These are phyloP conservation scores for Dinoponera quadriceps DNA, from an alignment of 1,140 invertebrate genomes.

Conservation along the genomic window DNA sequence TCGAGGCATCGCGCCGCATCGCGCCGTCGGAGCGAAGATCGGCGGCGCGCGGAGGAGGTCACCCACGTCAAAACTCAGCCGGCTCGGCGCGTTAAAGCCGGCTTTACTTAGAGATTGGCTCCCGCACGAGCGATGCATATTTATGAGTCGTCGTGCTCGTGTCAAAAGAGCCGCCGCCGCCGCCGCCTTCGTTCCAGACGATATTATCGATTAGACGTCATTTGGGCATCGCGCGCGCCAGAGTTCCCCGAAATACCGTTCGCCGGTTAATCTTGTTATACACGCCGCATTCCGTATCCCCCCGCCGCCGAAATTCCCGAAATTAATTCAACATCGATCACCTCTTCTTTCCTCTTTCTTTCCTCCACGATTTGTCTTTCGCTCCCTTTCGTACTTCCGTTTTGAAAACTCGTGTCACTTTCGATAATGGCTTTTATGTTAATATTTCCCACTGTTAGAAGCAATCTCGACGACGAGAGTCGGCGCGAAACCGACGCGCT, in stretches of 20 bases:
- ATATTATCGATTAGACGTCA: slow-evolving; percentile 76
- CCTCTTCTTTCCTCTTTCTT: background rate
- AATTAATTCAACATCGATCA: slow-evolving; percentile 18
- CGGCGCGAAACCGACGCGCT: too few species aligned
- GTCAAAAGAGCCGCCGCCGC: slow-evolving; percentile 57
- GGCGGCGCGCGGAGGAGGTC: slow-evolving; percentile 28
- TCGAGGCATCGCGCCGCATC: slow-evolving; percentile 3
- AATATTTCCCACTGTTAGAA: too few species aligned
- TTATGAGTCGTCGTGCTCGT: slow-evolving; percentile 73
- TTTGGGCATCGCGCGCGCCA: slow-evolving; percentile 46
- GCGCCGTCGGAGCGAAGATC: slow-evolving; percentile 31
- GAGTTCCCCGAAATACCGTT: slow-evolving; percentile 37
- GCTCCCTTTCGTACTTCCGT: too few species aligned
- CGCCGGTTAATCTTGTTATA: slow-evolving; percentile 13
- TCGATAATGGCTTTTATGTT: too few species aligned
- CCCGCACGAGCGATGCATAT: slow-evolving; percentile 72
- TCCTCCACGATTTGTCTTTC: too few species aligned
- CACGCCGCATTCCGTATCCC: background rate
- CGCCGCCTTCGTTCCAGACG: slow-evolving; percentile 64
- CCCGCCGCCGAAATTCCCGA: background rate
- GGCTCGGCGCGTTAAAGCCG: slow-evolving; percentile 59
- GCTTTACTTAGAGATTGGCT: slow-evolving; percentile 67
- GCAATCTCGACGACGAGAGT: too few species aligned
- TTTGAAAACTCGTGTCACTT: too few species aligned
- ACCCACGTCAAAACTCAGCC: slow-evolving; percentile 46